Conservation (phyloP, 2,888 invertebrate genomes). For the Acanthosepion lycidas region DNA sequence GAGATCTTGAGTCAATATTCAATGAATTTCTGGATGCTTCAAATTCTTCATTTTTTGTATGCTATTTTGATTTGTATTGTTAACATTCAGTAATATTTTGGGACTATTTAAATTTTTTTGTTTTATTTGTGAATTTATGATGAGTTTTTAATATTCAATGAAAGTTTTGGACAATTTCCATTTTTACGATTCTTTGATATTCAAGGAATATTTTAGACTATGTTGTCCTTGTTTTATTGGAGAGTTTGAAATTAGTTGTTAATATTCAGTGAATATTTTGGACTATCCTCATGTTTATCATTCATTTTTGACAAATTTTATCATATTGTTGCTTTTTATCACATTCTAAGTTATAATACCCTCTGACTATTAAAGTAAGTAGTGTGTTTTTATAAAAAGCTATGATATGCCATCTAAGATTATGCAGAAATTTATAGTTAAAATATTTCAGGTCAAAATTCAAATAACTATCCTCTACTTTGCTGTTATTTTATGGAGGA, state of each 20-base stretch:
- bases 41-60: not conserved
- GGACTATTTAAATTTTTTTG: not conserved
- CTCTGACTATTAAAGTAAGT: too few relatives aligned
- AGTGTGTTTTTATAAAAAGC: too few relatives aligned
- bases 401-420: too few relatives aligned
- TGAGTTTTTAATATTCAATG: conserved; percentile 8
- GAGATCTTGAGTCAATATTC: not conserved
- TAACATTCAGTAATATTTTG: not conserved
- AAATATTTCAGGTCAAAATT: too few relatives aligned
- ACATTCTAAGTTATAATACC: too few relatives aligned
- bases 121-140: not conserved
- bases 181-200: not conserved
- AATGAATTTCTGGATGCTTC: not conserved
- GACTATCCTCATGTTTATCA: not conserved
- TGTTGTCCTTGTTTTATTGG: not conserved
- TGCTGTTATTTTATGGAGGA: too few relatives aligned
- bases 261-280: not conserved
- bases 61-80: not conserved
- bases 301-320: not conserved
- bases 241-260: not conserved
- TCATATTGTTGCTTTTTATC: too few relatives aligned
- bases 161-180: not conserved
- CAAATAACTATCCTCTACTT: too few relatives aligned
- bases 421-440: too few relatives aligned
- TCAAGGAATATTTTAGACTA: not conserved